Base-by-base conservation (phyloP, 2,113 vertebrate species). In the Gopherus flavomarginatus region DNA sequence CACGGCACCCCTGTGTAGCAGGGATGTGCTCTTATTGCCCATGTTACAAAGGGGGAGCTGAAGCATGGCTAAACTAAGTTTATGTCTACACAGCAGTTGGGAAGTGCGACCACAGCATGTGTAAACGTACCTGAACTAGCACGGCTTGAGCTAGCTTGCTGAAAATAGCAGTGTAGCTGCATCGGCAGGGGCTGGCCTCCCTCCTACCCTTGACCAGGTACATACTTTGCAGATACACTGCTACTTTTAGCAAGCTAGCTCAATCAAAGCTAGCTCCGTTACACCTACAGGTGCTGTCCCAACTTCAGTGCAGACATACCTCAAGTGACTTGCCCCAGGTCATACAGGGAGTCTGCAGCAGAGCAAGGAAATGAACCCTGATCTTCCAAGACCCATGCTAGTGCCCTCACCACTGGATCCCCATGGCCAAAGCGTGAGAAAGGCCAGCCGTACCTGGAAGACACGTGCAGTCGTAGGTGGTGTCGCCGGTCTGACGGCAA, bases 401-500 rank as follows among this genome's bases (percentile, higher is more conserved):
- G 38, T 10, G 31, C 31, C 35, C 62, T 12, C 3, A 24, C 3
- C 21, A 31, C 11, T 1, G 19, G 47, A 42, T n/a, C 19, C 5
- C 8, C 6, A 10, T 1, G 7, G 22, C 11, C 47, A 6, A 9
- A 11, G 35, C 8, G 24, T 31, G 21, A 53, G 22, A n/a, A 27
- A 27, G 22, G 62, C 31, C 44, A 38, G 81, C 1, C 27, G 14
- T 98, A 99, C 99, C 99, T 99, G 99, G 99, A 90, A 99, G 98
- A 89, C 99, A 99, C 77, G 99, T 98, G 88, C 99, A 99, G 82
- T 99, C 99, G 0, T 99, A 99, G 95, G 98, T 99, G 86, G 99
- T 99, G 78, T 99, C 99, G 3, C 99, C 99, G 0, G 98, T 99
- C 97, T 99, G 99, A 77, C 99, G 98, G 97, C 99, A 99, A 81